Conservation (phyloP, 2,113 vertebrate genomes). For the Tachuris rubrigastra region DNA sequence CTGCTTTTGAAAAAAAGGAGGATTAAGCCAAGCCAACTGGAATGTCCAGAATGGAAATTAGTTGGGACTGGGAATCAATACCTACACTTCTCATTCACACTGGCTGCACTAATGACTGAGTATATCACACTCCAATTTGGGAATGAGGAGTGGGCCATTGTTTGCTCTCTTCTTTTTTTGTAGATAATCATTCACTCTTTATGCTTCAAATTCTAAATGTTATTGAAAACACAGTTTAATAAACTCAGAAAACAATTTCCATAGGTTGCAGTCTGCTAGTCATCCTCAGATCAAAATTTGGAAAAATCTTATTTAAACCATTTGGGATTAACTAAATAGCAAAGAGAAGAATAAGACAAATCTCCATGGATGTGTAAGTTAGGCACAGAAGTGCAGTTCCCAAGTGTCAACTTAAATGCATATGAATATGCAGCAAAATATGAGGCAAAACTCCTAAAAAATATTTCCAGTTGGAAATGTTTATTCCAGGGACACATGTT, state of each 20-base stretch:
- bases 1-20: neutral
- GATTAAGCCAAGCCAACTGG: neutral
- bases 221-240: neutral
- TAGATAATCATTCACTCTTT: neutral
- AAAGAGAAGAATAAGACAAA: neutral
- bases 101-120: neutral
- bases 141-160: neutral
- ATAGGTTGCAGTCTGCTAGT: neutral
- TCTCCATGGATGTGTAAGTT: neutral
- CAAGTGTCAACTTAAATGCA: neutral
- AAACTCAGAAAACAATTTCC: neutral
- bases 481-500: neutral
- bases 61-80: neutral
- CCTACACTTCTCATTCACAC: neutral
- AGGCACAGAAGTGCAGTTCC: neutral
- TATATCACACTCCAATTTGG: accelerated
- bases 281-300: neutral
- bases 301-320: neutral
- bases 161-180: neutral
- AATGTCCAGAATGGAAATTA: neutral
- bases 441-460: neutral
- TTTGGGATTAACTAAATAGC: neutral
- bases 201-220: neutral
- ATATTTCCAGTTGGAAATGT: neutral
- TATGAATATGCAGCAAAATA: neutral